Evolutionary conservation across 92 coral and sea anemone genomes (phyloP).

Genomic region (Actinernus sp.): DNA sequence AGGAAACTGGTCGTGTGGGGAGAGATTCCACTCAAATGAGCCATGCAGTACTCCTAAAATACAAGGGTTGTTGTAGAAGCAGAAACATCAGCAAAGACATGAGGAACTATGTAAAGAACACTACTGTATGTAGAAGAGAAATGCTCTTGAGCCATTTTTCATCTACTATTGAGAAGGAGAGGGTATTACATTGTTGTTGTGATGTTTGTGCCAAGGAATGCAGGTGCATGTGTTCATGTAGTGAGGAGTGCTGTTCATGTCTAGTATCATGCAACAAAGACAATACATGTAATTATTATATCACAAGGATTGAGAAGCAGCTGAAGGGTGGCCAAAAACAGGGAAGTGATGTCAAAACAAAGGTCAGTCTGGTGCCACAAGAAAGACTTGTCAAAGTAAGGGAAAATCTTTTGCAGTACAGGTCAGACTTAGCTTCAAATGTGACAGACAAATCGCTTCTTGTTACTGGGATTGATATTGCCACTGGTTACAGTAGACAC

Average conservation of each 20-base stretch:
- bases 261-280: not conserved
- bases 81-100: conserved; percentile 42
- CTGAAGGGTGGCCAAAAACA: not conserved
- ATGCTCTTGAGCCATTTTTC: conserved; percentile 20
- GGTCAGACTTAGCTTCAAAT: conserved; percentile 11
- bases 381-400: not conserved
- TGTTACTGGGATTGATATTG: conserved; percentile 47
- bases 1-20: conserved; percentile 71
- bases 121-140: conserved; percentile 11
- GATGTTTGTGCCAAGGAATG: conserved; percentile 58
- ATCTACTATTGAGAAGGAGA: not conserved
- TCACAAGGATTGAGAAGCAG: conserved; percentile 9
- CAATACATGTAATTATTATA: too few relatives aligned
- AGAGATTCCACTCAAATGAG: conserved; percentile 6
- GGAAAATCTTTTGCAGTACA: conserved; percentile 16
- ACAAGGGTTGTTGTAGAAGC: conserved; percentile 34
- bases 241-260: conserved; percentile 10
- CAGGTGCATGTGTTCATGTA: conserved; percentile 36
- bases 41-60: conserved; percentile 68
- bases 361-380: not conserved
- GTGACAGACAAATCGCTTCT: conserved; percentile 26
- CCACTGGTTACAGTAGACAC: conserved; percentile 36
- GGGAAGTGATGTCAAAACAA: not conserved
- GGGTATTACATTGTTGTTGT: conserved; percentile 41
- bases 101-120: conserved; percentile 45